Evolutionary conservation across 2,888 invertebrate species (phyloP).

Genomic region (Julus scanicus): DNA sequence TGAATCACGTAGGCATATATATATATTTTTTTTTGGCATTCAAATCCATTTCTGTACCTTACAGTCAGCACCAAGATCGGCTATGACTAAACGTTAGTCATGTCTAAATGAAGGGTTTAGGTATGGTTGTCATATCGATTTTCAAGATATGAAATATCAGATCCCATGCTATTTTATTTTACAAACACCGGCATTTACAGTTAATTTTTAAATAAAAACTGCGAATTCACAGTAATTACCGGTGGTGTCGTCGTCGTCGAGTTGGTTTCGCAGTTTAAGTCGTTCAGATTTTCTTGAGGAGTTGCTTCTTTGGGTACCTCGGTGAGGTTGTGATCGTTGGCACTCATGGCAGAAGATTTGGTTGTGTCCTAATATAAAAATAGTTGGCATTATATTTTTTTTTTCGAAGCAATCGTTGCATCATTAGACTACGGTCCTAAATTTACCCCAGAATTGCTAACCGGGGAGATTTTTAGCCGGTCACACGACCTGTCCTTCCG

Average conservation of each 20-base stretch:
- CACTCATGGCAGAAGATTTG: constrained; percentile 12
- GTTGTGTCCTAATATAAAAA: background rate
- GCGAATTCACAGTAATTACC: background rate
- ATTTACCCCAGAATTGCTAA: constrained; percentile 13
- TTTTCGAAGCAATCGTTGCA: background rate
- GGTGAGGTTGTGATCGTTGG: background rate
- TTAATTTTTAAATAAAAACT: background rate
- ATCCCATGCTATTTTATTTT: too few species aligned
- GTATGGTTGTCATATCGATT: too few species aligned
- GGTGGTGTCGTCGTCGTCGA: background rate
- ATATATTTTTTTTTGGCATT: too few species aligned
- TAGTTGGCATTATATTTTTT: background rate
- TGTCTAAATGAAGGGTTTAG: too few species aligned
- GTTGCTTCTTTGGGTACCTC: background rate
- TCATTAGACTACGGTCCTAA: background rate
- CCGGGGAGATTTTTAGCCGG: background rate
- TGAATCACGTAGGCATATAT: too few species aligned
- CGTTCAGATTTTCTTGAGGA: background rate
- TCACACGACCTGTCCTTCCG: constrained; percentile 46
- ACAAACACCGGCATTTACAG: background rate
- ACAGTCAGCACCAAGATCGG: too few species aligned
- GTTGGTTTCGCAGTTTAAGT: background rate
- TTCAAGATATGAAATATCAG: too few species aligned
- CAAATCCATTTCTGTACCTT: too few species aligned
- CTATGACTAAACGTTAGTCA: too few species aligned